A percentile compares a stretch with the other conserved stretches of the same genome.
phyloP scores from a whole-genome alignment of 2,113 vertebrate species.

The Heteronetta atricapilla region DNA sequence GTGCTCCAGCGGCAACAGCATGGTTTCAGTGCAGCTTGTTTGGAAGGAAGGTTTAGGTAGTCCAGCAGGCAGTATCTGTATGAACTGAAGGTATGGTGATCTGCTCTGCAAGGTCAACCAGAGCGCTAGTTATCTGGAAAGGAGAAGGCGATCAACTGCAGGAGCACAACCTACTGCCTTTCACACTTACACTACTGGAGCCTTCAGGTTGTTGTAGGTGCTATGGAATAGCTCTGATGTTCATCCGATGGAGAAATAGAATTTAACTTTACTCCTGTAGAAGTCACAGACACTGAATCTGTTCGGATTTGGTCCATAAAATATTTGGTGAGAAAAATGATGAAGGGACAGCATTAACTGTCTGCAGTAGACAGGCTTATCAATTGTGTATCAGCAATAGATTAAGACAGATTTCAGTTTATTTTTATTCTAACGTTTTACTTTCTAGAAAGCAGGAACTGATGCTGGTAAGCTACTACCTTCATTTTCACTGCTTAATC shows the following conservation, averaged over 20 bases:
- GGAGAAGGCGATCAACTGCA: background rate
- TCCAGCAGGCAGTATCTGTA: background rate
- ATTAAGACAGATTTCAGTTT: background rate
- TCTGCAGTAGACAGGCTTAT: background rate
- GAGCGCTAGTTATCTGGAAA: background rate
- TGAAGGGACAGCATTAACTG: background rate
- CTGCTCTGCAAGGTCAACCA: background rate
- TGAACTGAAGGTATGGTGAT: background rate
- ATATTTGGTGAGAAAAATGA: background rate
- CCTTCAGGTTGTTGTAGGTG: background rate
- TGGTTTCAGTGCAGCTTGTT: background rate
- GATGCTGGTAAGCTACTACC: background rate
- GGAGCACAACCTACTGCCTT: background rate
- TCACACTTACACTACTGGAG: background rate
- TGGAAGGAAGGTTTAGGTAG: background rate
- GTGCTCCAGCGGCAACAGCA: background rate
- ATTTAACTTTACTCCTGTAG: background rate
- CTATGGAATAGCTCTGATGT: background rate
- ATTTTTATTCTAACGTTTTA: background rate
- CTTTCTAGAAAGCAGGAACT: background rate
- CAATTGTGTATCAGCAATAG: background rate
- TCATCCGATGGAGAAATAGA: background rate
- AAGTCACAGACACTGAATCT: background rate
- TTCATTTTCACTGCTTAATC: background rate
- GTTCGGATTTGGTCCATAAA: background rate